phyloP scores from a whole-genome alignment of 2,888 invertebrate species.

The Orthosia gracilis region DNA sequence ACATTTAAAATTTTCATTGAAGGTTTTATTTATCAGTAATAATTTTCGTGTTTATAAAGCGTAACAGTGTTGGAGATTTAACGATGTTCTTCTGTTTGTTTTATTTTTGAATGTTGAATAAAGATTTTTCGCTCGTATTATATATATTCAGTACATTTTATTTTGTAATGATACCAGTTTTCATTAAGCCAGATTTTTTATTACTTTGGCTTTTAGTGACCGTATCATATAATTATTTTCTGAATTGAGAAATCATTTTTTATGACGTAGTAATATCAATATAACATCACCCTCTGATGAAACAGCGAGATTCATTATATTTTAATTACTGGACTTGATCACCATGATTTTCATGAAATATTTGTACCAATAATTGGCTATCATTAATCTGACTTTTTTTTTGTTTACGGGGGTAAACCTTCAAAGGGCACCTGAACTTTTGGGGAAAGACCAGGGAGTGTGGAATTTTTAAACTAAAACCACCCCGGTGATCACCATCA shows the following conservation, averaged over 20 bases:
- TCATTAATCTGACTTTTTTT: neutral
- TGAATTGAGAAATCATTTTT: neutral
- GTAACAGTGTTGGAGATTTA: conserved; percentile 7
- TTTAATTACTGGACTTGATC: conserved; percentile 13
- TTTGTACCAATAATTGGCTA: neutral
- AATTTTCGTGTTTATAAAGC: neutral
- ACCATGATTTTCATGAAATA: neutral
- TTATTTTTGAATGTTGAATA: neutral
- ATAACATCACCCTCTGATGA: neutral
- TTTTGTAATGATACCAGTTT: too few relatives aligned
- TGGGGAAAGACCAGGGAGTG: too few relatives aligned
- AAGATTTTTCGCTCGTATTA: neutral
- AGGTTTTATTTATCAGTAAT: neutral
- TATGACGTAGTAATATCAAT: neutral
- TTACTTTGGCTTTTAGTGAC: neutral
- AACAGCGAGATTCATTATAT: neutral
- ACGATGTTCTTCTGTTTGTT: conserved; percentile 5
- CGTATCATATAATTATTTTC: too few relatives aligned
- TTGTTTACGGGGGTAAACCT: too few relatives aligned
- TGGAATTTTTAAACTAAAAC: too few relatives aligned
- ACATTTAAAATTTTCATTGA: neutral
- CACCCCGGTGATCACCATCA: too few relatives aligned
- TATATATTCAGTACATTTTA: too few relatives aligned
- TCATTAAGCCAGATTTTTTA: too few relatives aligned
- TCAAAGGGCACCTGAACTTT: too few relatives aligned